Conservation (phyloP, 23 tunicate genomes). For the Halocynthia aurantium region DNA sequence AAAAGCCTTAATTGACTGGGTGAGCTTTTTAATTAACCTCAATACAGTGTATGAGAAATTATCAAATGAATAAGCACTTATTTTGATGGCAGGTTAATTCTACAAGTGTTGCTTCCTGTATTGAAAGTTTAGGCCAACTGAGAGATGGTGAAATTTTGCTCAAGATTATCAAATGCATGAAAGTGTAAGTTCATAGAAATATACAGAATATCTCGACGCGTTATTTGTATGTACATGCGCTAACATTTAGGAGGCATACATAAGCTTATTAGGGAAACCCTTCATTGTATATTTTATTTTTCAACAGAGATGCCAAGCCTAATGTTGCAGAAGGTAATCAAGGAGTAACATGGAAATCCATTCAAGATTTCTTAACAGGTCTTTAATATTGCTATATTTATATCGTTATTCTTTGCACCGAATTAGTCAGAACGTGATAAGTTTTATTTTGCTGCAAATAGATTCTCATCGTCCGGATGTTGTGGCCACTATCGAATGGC, state of each 20-base stretch:
- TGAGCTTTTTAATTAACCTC: not conserved
- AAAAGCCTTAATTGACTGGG: constrained; percentile 3
- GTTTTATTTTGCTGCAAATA: not conserved
- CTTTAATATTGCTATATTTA: not conserved
- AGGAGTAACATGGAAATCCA: not conserved
- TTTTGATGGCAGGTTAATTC: constrained; percentile 5
- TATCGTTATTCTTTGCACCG: not conserved
- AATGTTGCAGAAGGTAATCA: not conserved
- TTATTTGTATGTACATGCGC: too few species aligned
- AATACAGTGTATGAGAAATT: too few species aligned
- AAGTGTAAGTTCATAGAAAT: not conserved
- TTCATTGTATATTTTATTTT: not conserved
- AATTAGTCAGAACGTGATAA: not conserved
- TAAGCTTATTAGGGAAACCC: too few species aligned
- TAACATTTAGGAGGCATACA: too few species aligned
- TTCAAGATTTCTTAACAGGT: constrained; percentile 1
- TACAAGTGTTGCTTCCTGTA: not conserved
- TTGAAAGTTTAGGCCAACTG: not conserved
- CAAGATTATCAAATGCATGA: constrained; percentile 10
- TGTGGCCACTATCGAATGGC: not conserved
- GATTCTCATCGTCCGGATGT: not conserved
- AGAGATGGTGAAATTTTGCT: not conserved
- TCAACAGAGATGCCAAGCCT: not conserved
- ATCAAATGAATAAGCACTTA: not conserved
- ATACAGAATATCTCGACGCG: not conserved